Base-by-base conservation (phyloP, 2,888 invertebrate genomes). In the Caenorhabditis sp. region DNA sequence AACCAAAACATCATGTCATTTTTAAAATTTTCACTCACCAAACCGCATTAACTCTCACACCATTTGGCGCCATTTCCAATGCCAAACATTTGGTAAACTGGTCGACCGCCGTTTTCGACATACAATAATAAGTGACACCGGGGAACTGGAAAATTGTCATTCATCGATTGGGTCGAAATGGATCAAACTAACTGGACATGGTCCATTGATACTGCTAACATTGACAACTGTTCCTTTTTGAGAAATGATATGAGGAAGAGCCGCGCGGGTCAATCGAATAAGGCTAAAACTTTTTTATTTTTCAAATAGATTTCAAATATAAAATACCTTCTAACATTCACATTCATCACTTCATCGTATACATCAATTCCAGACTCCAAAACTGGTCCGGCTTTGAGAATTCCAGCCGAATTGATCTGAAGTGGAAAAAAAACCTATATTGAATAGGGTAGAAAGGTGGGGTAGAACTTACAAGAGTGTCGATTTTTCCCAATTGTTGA, bases 51-150 rank as follows among this genome's bases (percentile, higher is more conserved):
- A 94, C 94, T 73, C 95, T 90, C 0, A 95, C 93, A 70, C 88
- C 87, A 73, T 89, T 87, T 8, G 88, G 83, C 17, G 90, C 90
- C 79, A 90, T 80, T 78, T 90, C 96, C 70, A 97, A 89, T 7
- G 97, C 96, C 1, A 93, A 91, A 89, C 95, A 95, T 82, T 93
- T 91, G 0, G 97, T 97, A 78, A 97, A 92, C 88, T 97, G 96
- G 89, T 97, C 97, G 0, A 97, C 91, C 21, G 95, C 93, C 57
- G 94, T 91, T 90, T 97, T 97, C 0, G 95, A 95, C 88, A 97
- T 92, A 80, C 88, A 88, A 88, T 97, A 97, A 0, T 95, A 93
- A 57, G 96, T 89, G 0, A 95, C 93, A 12, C 93, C 93, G 0
- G 95, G 92, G 88, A 96, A 96, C 54, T 90, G 76, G 62, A 66